Base-by-base conservation (phyloP, 2,113 vertebrate genomes). In the Neodon shergylaensis region DNA sequence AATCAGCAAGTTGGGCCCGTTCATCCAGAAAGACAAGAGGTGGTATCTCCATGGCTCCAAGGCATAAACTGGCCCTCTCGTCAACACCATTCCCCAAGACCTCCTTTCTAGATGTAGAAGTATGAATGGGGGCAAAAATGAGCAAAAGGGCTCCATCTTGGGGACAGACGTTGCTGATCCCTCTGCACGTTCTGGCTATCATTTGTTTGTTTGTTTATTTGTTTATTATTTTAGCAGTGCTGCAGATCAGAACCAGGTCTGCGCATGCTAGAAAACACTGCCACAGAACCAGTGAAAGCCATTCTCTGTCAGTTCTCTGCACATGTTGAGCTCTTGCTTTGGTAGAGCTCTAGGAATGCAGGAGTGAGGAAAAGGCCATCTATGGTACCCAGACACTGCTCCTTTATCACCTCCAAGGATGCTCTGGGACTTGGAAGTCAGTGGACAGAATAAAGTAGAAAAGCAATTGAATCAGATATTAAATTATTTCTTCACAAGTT, bases 401-500 rank as follows among this genome's bases (percentile, higher is more conserved):
- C 61, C 22, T 17, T 77, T 42, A 17, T 31, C 26, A 44, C 24
- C 86, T 12, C 28, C 92, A 22, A 96, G 88, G 73, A 74, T 13
- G 28, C n/a, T 65, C 22, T 86, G 90, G 92, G 68, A 72, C 22
- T 36, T 63, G 47, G 73, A 91, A 94, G 52, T 66, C 36, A 47
- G 7, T 39, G 33, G 83, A 96, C 88, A 96, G 36, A 49, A 70
- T 58, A 49, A 70, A 79, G 58, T 2, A 52, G 42, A 68, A 44
- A 63, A 88, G 73, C 74, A 68, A 88, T 65, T 91, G 79, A 95
- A 66, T 31, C 33, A 77, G 11, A 68, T 65, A 52, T 61, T 66
- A 95, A 88, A 84, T 92, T 44, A 87, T 89, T 88, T 92, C 54
- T 26, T 47, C 16, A 39, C 22, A 26, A 42, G 58, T 91, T 70